Base-by-base conservation (phyloP, 2,888 invertebrate genomes). In the Brenthis ino region DNA sequence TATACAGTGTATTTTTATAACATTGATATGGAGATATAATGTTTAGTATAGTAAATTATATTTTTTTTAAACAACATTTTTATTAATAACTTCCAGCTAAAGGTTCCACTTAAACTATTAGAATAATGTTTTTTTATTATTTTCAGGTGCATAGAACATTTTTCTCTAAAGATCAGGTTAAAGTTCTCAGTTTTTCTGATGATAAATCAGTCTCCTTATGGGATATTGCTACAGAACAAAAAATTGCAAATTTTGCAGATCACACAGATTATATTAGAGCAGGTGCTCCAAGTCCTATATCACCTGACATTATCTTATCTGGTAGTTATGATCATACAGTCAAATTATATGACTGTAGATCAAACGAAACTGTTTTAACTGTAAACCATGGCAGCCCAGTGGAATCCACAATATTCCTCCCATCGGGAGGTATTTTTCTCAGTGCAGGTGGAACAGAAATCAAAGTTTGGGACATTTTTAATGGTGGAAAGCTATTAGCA, bases 371-470 rank as follows among this genome's bases (percentile, higher is more conserved):
- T 65, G 94, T 96, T 0, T 87, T 97, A 65, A 94, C 94, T 33
- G 95, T 98, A 1, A 95, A 98, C 81, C 99, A 99, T 87, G 98
- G 96, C 8, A 95, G 96, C 77, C 98, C 98, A 0, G 96, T 99
- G 0, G 99, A 99, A 89, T 96, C 97, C 71, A 91, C 98, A 61
- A 85, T 99, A 3, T 97, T 97, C 85, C 92, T 98, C 78, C 98
- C 98, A 4, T 96, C 96, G 58, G 98, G 98, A 28, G 97, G 98
- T 55, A 94, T 99, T 78, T 96, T 99, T 81, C 93, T 98, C 58
- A 97, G 98, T 78, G 98, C 98, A 70, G 99, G 98, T 76, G 98
- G 98, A 0, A 97, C 96, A 50, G 96, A 97, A 84, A 95, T 99
- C 6, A 96, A 96, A 86, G 96, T 99, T 0, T 99, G 99, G 99